Evolutionary conservation across 2,888 invertebrate genomes (phyloP), one percentile per base, ranked within the genome.

Genomic region (Colostygia pectinataria): DNA sequence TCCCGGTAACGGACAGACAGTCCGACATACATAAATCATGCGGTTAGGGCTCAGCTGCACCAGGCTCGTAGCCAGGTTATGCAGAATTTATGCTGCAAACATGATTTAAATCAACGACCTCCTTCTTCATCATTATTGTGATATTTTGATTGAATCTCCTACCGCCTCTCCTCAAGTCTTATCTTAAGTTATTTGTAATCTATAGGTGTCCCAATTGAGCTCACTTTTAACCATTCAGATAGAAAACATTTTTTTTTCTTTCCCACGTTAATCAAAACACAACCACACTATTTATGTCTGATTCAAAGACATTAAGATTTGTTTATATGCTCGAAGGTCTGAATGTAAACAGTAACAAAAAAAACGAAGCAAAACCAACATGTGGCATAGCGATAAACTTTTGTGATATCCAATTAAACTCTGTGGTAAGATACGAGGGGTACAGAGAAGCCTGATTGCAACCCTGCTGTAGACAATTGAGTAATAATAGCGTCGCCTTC

Each of bases 401-500:
- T 29, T 18, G 7, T 12, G 13, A 10, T 29, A 15, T 15, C 28
- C 43, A 18, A 32, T 32, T 41, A 41, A n/a, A 9, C 27, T n/a
- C 10, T 9, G 15, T 24, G 29, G 31, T 23, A 23, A 33, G 15
- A 45, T 34, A n/a, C 13, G 24, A 32, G 20, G 6, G 23, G 9
- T 8, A 36, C 44, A 32, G 13, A 18, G 40, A 18, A 14, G 18
- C 24, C 46, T 52, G 38, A 29, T 18, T 43, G 32, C 42, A 42
- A 8, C 52, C 52, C 52, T 52, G 52, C 52, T 42, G 52, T 29
- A 52, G 52, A 47, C 46, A 52, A 52, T 52, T 57, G 52, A 60
- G 50, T 56, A 56, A 55, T 55, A 54, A 61, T 48, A 61, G 59
- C 59, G 63, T 60, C 61, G 64, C 65, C 62, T 61, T 55, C 64